These are phyloP conservation scores for Manacus vitellinus DNA, from an alignment of 2,113 vertebrate species.

Conservation along the genomic window DNA sequence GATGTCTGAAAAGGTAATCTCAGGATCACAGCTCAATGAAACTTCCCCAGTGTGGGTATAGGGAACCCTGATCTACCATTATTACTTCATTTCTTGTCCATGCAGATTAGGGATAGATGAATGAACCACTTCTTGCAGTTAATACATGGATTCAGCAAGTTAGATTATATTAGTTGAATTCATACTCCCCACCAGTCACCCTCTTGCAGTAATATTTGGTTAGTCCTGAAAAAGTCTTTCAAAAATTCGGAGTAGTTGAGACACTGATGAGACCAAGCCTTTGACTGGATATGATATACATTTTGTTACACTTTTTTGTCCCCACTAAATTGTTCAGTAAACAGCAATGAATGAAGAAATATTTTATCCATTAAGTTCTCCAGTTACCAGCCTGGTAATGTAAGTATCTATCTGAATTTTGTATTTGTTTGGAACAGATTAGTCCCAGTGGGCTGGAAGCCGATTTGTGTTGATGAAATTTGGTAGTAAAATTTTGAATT, in stretches of 20 bases:
- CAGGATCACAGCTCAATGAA: not conserved
- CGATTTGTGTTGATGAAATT: not conserved
- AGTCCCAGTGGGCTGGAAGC: not conserved
- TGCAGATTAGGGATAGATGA: not conserved
- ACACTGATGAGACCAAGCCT: not conserved
- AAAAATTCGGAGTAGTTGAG: not conserved
- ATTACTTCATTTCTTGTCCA: not conserved
- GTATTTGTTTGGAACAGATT: not conserved
- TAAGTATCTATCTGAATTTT: not conserved
- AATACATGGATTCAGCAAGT: not conserved
- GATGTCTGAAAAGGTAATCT: not conserved
- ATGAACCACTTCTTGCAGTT: not conserved
- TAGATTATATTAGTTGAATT: not conserved
- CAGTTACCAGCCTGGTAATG: not conserved
- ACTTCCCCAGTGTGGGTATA: not conserved
- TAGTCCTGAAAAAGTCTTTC: not conserved
- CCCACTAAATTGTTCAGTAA: not conserved
- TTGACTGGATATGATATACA: not conserved
- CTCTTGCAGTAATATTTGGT: not conserved
- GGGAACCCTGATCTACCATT: not conserved
- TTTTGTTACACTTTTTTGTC: not conserved
- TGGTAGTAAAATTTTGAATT: not conserved
- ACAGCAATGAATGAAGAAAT: not conserved
- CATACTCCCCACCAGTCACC: not conserved
- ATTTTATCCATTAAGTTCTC: not conserved